A percentile compares a stretch with the other conserved stretches of the same genome.
phyloP scores from a whole-genome alignment of 2,797 vertebrate genomes.

The Eutrigla gurnardus region DNA sequence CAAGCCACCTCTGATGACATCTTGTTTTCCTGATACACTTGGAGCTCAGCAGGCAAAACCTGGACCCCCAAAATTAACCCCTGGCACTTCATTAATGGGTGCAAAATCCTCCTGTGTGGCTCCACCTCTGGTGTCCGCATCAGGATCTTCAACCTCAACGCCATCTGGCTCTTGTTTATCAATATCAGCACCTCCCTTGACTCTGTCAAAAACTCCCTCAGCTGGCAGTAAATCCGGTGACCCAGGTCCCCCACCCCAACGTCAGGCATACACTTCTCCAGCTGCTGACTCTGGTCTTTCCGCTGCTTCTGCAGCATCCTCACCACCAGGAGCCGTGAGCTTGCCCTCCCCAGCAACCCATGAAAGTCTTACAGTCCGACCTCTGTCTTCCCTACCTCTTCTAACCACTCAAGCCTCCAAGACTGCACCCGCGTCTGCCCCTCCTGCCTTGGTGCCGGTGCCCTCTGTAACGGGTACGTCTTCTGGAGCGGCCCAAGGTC shows the following conservation, averaged over 20 bases:
- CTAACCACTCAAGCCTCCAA: slow-evolving; percentile 80
- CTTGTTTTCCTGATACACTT: slow-evolving; percentile 42
- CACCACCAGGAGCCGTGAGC: slow-evolving; percentile 43
- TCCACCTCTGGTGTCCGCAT: slow-evolving; percentile 45
- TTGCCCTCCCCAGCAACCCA: slow-evolving; percentile 43
- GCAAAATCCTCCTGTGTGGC: slow-evolving; percentile 43
- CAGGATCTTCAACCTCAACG: slow-evolving; percentile 36
- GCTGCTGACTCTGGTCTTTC: slow-evolving; percentile 49
- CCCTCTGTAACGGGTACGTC: slow-evolving; percentile 53
- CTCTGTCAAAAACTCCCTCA: slow-evolving; percentile 27
- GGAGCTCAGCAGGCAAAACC: slow-evolving; percentile 49
- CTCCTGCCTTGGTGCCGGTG: slow-evolving; percentile 73
- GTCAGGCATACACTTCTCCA: slow-evolving; percentile 55
- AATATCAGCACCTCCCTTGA: slow-evolving; percentile 38
- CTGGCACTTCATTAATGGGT: slow-evolving; percentile 32
- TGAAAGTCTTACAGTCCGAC: slow-evolving; percentile 66
- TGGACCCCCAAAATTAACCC: slow-evolving; percentile 50
- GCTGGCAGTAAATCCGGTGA: slow-evolving; percentile 46
- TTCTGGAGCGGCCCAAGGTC: slow-evolving; percentile 54
- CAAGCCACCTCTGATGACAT: slow-evolving; percentile 41
- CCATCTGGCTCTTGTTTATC: slow-evolving; percentile 40
- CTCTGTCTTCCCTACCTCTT: slow-evolving; percentile 79
- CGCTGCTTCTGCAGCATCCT: slow-evolving; percentile 48
- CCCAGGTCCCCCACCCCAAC: slow-evolving; percentile 32
- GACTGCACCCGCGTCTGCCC: slow-evolving; percentile 71